phyloP scores from a whole-genome alignment of 2,113 vertebrate genomes.

The Puma concolor region DNA sequence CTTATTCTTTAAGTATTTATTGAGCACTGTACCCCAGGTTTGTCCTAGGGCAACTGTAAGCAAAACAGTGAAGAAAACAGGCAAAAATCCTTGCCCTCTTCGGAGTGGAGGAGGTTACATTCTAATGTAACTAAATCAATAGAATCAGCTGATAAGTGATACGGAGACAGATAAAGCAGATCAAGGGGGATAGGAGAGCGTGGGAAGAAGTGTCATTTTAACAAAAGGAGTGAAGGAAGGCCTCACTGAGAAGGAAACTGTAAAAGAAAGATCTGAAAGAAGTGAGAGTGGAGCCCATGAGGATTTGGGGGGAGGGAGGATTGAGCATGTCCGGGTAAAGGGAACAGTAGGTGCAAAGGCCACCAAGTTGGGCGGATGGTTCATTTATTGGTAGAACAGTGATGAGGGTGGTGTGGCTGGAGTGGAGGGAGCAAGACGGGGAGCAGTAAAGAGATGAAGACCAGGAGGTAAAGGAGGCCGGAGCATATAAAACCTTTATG shows the following conservation, averaged over 20 bases:
- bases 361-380: background rate
- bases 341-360: background rate
- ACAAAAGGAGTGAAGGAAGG: background rate
- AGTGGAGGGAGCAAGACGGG: background rate
- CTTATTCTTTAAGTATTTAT: background rate
- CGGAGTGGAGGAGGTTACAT: background rate
- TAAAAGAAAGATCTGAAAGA: background rate
- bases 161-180: background rate
- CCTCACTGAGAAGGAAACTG: background rate
- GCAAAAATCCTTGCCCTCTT: background rate
- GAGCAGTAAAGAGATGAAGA: background rate
- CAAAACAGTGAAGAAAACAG: background rate
- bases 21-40: background rate
- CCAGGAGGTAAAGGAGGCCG: too few relatives aligned
- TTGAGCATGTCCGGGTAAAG: background rate
- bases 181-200: rapidly evolving
- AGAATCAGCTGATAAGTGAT: background rate
- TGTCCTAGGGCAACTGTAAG: background rate
- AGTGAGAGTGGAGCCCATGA: background rate
- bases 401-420: background rate
- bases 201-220: background rate
- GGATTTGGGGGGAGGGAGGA: background rate
- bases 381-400: background rate
- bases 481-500: background rate
- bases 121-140: slow-evolving; percentile 2